Base-by-base conservation (phyloP, 1,140 invertebrate species). In the Halesus radiatus region DNA sequence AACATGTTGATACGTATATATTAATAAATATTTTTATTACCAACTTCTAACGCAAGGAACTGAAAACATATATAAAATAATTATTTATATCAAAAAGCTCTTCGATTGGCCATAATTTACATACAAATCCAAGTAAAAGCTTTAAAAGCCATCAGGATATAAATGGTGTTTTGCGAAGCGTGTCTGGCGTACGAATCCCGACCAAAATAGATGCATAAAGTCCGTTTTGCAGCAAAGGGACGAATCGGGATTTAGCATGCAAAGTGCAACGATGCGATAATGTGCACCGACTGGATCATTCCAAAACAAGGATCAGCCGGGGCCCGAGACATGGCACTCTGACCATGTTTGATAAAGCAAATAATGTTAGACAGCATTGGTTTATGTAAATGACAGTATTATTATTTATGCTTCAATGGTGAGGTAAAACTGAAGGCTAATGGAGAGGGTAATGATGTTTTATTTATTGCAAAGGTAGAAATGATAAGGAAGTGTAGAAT, bases 231-330 rank as follows among this genome's bases (percentile, higher is more conserved):
- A 60, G 56, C 20, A 60, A 60, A 60, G 23, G 23, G 56, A 60
- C 3, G 56, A 20, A 60, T 13, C 18, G 23, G 18, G 23, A 20
- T 60, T n/a, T 23, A 60, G 56, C 23, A 10, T 60, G 56, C 56
- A 60, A 60, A 60, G 56, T 60, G 56, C 56, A 60, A 23, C 56
- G 56, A 60, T 22, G 56, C 56, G 56, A 60, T 18, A 60, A 60
- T 22, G 23, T 22, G 56, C 56, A 60, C 56, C 18, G 23, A 60
- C 56, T 13, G 56, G 56, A 60, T 60, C 23, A 23, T 22, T 1
- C 56, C 18, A 60, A 60, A 20, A 60, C 56, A 60, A 60, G 23
- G 56, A 60, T 60, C 18, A 60, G 56, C 23, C 10, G 23, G 56
- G 56, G 20, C 56, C 7, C 56, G 56, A 13, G 18, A 60, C 56